Base-by-base conservation (phyloP, 1,140 invertebrate species). In the Eulimnadia texana region DNA sequence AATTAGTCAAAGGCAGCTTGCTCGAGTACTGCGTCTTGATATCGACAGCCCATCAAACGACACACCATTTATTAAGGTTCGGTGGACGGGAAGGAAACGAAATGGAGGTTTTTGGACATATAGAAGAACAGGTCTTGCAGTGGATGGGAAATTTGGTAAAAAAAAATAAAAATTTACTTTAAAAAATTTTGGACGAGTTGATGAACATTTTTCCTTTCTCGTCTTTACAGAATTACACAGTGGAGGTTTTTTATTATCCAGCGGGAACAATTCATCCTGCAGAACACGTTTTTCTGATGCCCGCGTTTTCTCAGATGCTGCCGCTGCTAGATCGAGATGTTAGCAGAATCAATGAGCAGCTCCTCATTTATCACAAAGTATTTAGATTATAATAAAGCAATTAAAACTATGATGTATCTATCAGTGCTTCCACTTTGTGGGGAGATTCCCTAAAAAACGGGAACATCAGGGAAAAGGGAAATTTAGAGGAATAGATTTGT, bases 251-350 rank as follows among this genome's bases (percentile, higher is more conserved):
- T 16, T 80, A 81, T 65, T 72, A 79, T 57, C 83, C 83, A 50
- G 72, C 85, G 49, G 82, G 83, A 60, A 70, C 78, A 24, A 78
- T 79, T 22, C 68, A 75, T 52, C 71, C 83, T 27, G 79, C 77
- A 60, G 77, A 79, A 68, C 70, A 77, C 57, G 62, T 84, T 25
- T 84, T 86, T 68, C 70, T 84, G 0, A 81, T 82, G 28, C 84
- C 84, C 29, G 74, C 78, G 52, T 83, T 80, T 68, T 70, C 70
- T 28, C 71, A 77, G 33, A 56, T 84, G n/a, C 81, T 80, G 70
- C 81, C 84, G 51, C 68, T 77, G 22, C 76, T 79, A 60, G 70
- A 76, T 58, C 70, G 71, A 3, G 71, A 72, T 24, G 50, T 66
- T 11, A 23, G 27, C 19, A 59, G 62, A 28, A 33, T 67, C 50